Evolutionary conservation across 35 echinoderm and acorn worm genomes (phyloP), one percentile per base, ranked within the genome.

Genomic region (Strongylocentrotus purpuratus): DNA sequence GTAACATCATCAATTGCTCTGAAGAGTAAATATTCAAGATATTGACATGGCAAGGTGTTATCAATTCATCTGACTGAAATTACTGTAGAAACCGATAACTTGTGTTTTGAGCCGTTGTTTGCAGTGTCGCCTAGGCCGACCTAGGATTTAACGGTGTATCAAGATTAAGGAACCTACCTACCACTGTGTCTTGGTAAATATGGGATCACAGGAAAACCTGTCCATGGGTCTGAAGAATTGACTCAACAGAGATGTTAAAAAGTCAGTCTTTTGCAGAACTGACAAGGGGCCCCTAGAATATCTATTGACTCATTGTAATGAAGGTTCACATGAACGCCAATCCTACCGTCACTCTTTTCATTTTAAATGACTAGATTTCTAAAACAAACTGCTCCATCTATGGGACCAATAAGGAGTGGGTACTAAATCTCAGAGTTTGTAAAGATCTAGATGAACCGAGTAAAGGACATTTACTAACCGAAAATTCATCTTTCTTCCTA

Each of bases 131-230:
- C 65, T 78, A 78, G 65, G 65, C 65, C 65, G 22, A n/a, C 65
- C 65, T n/a, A 78, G 22, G 65, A 78, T 78, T 78, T 78, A 78
- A 78, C 65, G 4, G 65, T 28, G 65, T 78, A 78, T 78, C 65
- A 78, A 78, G 65, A n/a, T 78, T 78, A n/a, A 78, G 65, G 65
- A 78, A 28, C 65, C 65, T 78, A 78, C 65, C 65, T 78, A 78
- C 65, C 65, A 78, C 65, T 5, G 65, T 28, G 65, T 78, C 65
- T 78, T n/a, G 28, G 28, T 7, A n/a, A 78, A 78, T 78, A 78
- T 0, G 4, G 65, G 65, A 78, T 78, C 65, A 78, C 28, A 78
- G 65, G 6, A 78, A 78, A 78, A 78, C n/a, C 65, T 78, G 65
- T 78, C 65, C 65, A 28, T 11, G 61, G 25, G 61, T 70, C 5